These are phyloP conservation scores for Synanthedon tipuliformis DNA, from an alignment of 2,888 invertebrate genomes.

Conservation along the genomic window DNA sequence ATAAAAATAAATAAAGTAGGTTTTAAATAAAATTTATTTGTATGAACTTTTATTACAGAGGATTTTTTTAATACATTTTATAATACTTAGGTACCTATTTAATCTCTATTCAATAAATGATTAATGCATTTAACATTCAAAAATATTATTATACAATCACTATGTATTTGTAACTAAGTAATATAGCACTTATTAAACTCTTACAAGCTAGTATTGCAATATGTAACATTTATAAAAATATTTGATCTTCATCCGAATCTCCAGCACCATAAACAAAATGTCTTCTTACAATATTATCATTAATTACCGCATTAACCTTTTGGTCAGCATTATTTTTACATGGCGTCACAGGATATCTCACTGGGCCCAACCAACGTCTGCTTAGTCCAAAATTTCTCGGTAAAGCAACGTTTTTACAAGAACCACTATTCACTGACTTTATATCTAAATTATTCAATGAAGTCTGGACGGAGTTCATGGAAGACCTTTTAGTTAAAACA, in stretches of 20 bases:
- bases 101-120: too few relatives aligned
- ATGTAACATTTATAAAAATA: slow-evolving; percentile 66
- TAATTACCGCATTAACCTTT: slow-evolving; percentile 32
- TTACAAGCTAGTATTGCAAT: not conserved
- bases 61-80: too few relatives aligned
- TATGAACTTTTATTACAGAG: too few relatives aligned
- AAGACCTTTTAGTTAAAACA: slow-evolving; percentile 40
- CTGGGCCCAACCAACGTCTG: slow-evolving; percentile 73
- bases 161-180: too few relatives aligned
- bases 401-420: slow-evolving; percentile 57
- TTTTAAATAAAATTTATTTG: too few relatives aligned
- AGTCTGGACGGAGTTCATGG: slow-evolving; percentile 52
- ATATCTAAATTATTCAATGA: slow-evolving; percentile 45
- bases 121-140: too few relatives aligned
- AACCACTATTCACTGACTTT: slow-evolving; percentile 37
- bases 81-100: too few relatives aligned
- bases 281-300: slow-evolving; percentile 46
- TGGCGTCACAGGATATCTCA: slow-evolving; percentile 75
- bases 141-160: not conserved
- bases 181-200: too few relatives aligned
- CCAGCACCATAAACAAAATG: slow-evolving; percentile 63
- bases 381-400: slow-evolving; percentile 72
- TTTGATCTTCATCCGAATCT: slow-evolving; percentile 74
- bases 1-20: too few relatives aligned
- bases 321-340: slow-evolving; percentile 53